Percentiles rank a stretch among this genome's conserved stretches.
Evolutionary conservation across 2,888 invertebrate species (phyloP).

Genomic region (Blastobasis adustella): DNA sequence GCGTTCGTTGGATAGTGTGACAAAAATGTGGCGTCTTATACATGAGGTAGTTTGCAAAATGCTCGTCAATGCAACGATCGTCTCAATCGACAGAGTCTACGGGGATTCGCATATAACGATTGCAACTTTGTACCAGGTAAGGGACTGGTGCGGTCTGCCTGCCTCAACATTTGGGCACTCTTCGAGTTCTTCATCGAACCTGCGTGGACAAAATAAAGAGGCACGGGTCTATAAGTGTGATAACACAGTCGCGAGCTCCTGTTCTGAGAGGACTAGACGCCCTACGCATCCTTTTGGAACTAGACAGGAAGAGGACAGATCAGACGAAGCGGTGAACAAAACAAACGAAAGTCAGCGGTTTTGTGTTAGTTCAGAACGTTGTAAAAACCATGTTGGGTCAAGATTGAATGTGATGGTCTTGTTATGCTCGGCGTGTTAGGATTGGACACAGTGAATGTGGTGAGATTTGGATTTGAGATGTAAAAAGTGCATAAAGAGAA

Average conservation of each 20-base stretch:
- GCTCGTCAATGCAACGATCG: constrained; percentile 48
- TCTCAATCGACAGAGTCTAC: constrained; percentile 51
- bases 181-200: constrained; percentile 80
- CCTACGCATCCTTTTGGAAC: constrained; percentile 24
- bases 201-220: constrained; percentile 71
- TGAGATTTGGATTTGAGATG: too few relatives aligned
- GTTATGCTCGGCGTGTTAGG: too few relatives aligned
- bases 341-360: constrained; percentile 33
- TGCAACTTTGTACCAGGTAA: constrained; percentile 70
- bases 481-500: too few relatives aligned
- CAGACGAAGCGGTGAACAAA: constrained; percentile 22
- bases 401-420: too few relatives aligned
- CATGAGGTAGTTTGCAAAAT: constrained; percentile 40
- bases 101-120: constrained; percentile 55
- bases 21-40: constrained; percentile 37
- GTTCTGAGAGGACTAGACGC: constrained; percentile 20
- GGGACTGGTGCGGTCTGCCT: constrained; percentile 77
- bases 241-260: constrained; percentile 31
- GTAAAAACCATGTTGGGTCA: too few relatives aligned
- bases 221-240: constrained; percentile 51
- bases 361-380: constrained; percentile 12
- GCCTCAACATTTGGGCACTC: constrained; percentile 80
- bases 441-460: too few relatives aligned
- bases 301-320: constrained; percentile 18
- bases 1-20: constrained; percentile 35